Conservation (phyloP, 2,888 invertebrate species). For the Invenusta paracnida region DNA sequence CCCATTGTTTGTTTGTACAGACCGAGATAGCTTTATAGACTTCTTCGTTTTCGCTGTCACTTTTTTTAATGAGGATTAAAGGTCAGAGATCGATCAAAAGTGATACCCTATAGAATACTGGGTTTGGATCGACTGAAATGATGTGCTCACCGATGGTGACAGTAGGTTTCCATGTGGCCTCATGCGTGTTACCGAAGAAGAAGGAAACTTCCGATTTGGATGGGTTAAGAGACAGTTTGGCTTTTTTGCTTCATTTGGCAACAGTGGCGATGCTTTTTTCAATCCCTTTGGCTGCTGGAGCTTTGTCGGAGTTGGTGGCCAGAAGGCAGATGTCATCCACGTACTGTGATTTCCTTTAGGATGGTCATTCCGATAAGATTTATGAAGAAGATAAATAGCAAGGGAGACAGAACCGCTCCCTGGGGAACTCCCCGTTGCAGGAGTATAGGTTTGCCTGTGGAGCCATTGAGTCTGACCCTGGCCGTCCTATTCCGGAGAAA, state of each 20-base stretch:
- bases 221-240: not conserved
- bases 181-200: not conserved
- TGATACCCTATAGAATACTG: not conserved
- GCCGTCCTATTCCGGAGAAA: too few species aligned
- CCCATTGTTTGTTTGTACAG: not conserved
- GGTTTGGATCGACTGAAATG: not conserved
- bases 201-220: not conserved
- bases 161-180: not conserved
- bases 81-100: not conserved
- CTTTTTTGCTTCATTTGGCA: conserved; percentile 24
- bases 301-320: not conserved
- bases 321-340: not conserved
- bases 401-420: not conserved
- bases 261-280: not conserved
- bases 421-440: too few species aligned
- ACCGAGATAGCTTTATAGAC: not conserved
- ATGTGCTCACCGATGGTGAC: not conserved
- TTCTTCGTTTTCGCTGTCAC: not conserved
- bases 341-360: not conserved
- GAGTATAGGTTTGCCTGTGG: too few species aligned
- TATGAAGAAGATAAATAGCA: not conserved
- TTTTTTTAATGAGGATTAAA: not conserved
- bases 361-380: not conserved
- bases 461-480: too few species aligned
- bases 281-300: not conserved